phyloP scores from a whole-genome alignment of 2,888 invertebrate species.

The Heteropelma amictum region DNA sequence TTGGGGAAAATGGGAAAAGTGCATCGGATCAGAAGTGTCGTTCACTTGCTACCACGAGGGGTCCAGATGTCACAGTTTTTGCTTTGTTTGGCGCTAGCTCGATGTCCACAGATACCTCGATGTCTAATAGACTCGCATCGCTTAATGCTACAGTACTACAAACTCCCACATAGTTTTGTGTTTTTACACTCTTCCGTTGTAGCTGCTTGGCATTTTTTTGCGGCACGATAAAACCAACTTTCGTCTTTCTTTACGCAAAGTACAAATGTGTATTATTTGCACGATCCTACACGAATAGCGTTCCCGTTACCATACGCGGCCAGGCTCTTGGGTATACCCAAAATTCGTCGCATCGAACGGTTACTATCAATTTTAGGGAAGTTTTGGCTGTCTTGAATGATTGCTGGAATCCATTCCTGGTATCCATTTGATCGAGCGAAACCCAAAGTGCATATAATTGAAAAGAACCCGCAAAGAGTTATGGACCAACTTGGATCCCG shows the following conservation, averaged over 20 bases:
- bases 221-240: neutral
- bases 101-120: neutral
- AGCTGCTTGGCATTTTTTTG: conserved; percentile 7
- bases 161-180: conserved; percentile 1
- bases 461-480: no score
- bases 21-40: conserved; percentile 37
- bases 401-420: no score
- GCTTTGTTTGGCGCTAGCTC: conserved; percentile 48
- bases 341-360: no score
- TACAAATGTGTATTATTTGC: neutral
- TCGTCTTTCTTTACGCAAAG: neutral
- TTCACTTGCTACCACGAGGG: conserved; percentile 9
- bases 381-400: no score
- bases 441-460: no score
- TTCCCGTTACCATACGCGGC: no score
- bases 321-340: no score
- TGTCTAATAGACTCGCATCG: neutral
- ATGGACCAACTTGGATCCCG: no score
- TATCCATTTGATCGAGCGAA: no score
- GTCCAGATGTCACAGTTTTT: conserved; percentile 55
- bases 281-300: no score
- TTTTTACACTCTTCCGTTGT: neutral
- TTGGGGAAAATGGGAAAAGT: conserved; percentile 20
- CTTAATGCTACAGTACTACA: conserved; percentile 31
- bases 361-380: no score